phyloP scores from a whole-genome alignment of 1,140 invertebrate species.

The Drosophila melanogaster region Release_6_plus_ISO1_MT NC_004354.4:3853501-3854000 shows the following conservation, averaged over 20 bases:
- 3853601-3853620: conserved; percentile 93
- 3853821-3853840: conserved; percentile 95
- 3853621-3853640: conserved; percentile 87
- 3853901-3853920: conserved; percentile 70
- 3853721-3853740: conserved; percentile 82
- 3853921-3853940: conserved; percentile 23
- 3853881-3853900: conserved; percentile 86
- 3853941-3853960: conserved; percentile 87
- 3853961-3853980: conserved; percentile 87
- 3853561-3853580: conserved; percentile 96
- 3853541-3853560: conserved; percentile 95
- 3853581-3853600: conserved; percentile 95
- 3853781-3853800: conserved; percentile 91
- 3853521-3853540: conserved; percentile 96
- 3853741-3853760: not conserved
- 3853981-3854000: conserved; percentile 91
- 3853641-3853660: conserved; percentile 87
- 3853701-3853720: conserved; percentile 88
- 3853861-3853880: conserved; percentile 85
- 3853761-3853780: conserved; percentile 88
- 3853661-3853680: conserved; percentile 89
- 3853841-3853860: conserved; percentile 92
- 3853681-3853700: conserved; percentile 84
- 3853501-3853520: conserved; percentile 91
- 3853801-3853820: conserved; percentile 89